These are phyloP conservation scores for Triplophysa bombifrons DNA, from an alignment of 2,797 vertebrate species.

Conservation along the genomic window DNA sequence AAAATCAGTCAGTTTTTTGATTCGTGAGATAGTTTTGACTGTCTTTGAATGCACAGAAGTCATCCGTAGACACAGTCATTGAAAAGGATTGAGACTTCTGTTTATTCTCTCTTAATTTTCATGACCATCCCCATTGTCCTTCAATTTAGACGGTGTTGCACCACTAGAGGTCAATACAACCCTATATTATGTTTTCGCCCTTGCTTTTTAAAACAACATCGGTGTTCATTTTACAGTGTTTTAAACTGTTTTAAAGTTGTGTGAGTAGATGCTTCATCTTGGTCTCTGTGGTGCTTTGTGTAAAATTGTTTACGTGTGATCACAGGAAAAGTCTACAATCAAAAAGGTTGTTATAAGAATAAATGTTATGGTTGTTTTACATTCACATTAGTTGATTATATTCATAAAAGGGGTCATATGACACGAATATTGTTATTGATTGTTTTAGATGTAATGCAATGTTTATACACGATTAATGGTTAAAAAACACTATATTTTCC, in stretches of 20 bases:
- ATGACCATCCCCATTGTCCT: not conserved
- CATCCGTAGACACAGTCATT: constrained; percentile 15
- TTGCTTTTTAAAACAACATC: not conserved
- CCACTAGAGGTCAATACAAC: constrained; percentile 56
- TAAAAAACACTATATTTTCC: too few species aligned
- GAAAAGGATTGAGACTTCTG: not conserved
- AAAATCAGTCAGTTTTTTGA: constrained; percentile 72
- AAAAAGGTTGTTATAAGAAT: too few species aligned
- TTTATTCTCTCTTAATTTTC: not conserved
- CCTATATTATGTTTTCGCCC: not conserved
- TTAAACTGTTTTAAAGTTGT: not conserved
- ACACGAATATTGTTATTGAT: too few species aligned
- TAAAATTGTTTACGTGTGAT: not conserved
- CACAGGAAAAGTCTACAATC: too few species aligned
- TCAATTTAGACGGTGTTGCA: not conserved
- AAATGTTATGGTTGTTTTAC: too few species aligned
- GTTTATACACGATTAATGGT: too few species aligned
- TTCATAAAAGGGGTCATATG: not conserved
- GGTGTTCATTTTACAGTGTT: not conserved
- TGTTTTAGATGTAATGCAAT: too few species aligned
- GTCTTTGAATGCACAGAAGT: constrained; percentile 48
- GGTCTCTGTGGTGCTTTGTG: not conserved
- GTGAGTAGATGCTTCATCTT: constrained; percentile 17
- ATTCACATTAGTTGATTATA: not conserved
- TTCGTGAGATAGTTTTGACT: constrained; percentile 54